phyloP scores from a whole-genome alignment of 1,140 invertebrate genomes.

The Leptopilina boulardi region DNA sequence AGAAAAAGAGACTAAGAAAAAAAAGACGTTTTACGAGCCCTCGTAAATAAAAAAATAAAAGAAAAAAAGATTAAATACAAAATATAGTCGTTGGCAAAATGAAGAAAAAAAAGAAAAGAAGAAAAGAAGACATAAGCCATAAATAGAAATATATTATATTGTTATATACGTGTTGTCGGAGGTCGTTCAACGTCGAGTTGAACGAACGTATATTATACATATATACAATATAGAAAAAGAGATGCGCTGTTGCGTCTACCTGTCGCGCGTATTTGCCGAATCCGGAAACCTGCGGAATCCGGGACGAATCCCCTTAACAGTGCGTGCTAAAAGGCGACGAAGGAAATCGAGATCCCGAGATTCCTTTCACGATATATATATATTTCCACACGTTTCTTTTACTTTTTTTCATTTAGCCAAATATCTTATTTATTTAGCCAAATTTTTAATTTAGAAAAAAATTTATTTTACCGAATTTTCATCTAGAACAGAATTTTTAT shows the following conservation, averaged over 20 bases:
- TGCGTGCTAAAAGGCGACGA: slow-evolving; percentile 10
- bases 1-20: no score
- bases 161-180: slow-evolving; percentile 63
- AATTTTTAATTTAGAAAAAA: no score
- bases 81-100: no score
- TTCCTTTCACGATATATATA: slow-evolving; percentile 11
- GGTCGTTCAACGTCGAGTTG: slow-evolving; percentile 63
- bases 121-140: slow-evolving; percentile 49
- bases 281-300: slow-evolving; percentile 33
- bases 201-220: slow-evolving; percentile 51
- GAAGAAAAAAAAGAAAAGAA: no score
- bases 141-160: slow-evolving; percentile 56
- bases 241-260: slow-evolving; percentile 47
- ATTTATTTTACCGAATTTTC: no score
- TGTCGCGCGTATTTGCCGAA: slow-evolving; percentile 43
- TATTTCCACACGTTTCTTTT: neutral
- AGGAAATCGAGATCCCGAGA: slow-evolving; percentile 23
- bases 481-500: no score
- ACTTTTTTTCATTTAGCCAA: neutral
- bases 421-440: no score
- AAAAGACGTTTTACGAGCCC: no score
- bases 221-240: no score
- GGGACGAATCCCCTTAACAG: slow-evolving; percentile 32
- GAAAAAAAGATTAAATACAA: no score
- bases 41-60: no score